Evolutionary conservation across 2,888 invertebrate genomes (phyloP), one percentile per base, ranked within the genome.

Genomic region (Drosophila emarginata): DNA sequence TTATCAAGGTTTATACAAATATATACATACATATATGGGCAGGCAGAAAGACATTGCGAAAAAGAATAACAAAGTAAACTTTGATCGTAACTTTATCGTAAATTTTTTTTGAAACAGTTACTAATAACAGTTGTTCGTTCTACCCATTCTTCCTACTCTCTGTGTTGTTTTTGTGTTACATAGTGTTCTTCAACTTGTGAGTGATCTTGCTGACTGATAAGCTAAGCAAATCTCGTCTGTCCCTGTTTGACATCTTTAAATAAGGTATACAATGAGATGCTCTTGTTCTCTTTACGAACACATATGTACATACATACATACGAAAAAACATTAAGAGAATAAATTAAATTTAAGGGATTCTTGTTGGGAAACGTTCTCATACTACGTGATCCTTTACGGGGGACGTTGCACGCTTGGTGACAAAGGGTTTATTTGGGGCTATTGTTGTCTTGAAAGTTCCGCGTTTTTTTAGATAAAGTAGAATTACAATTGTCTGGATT

Each of bases 201-300:
- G 64, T 45, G 77, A 80, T 80, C 79, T 69, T 54, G 54, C 62
- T 77, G 77, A 72, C 81, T 78, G 79, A 80, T 80, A 80, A 80
- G 70, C 64, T 15, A 36, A 54, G 18, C 12, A 54, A 54, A 36
- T 54, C 12, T 54, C 36, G 52, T 52, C 54, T 36, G n/a, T 14
- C 36, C n/a, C 36, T 61, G 64, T 61, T 53, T 61, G 40, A 15
- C 64, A 77, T 45, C 36, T 21, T 15, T 39, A 51, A 61, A 14
- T 28, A 57, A 37, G 64, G 50, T 61, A 23, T 39, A 56, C 12
- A 14, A 45, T 21, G 11, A 26, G 40, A 45, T 4, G 14, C 12
- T 45, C 21, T 45, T 21, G 45, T 12, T 45, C 45, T 45, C 45
- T 45, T 45, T 21, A 14, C 45, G 2, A 0, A 32, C 32, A 9